Conservation (phyloP, 2,797 vertebrate genomes). For the Sebastes ruberrimus region DNA sequence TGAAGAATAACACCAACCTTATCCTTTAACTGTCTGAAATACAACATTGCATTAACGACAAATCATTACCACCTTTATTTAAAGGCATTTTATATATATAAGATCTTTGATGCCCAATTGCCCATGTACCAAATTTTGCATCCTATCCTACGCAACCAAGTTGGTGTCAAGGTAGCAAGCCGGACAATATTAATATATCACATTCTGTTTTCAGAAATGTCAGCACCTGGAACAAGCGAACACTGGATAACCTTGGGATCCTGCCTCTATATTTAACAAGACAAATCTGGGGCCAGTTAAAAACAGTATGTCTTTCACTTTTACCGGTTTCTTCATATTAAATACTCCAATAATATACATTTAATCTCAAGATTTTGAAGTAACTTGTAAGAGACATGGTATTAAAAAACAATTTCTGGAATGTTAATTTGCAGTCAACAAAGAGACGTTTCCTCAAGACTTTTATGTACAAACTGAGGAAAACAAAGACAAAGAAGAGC, state of each 20-base stretch:
- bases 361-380: not conserved
- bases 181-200: not conserved
- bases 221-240: slow-evolving; percentile 63
- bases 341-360: not conserved
- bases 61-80: not conserved
- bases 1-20: not conserved
- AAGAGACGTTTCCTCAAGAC: slow-evolving; percentile 59
- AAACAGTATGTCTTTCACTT: slow-evolving; percentile 38
- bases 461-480: slow-evolving; percentile 60
- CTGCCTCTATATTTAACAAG: slow-evolving; percentile 70
- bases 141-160: not conserved
- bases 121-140: not conserved
- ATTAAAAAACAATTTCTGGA: not conserved
- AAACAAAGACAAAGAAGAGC: slow-evolving; percentile 32
- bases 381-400: not conserved
- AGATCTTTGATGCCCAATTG: not conserved
- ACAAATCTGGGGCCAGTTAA: slow-evolving; percentile 58
- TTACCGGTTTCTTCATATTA: not conserved
- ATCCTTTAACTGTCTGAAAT: not conserved
- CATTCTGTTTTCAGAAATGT: slow-evolving; percentile 48
- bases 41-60: not conserved
- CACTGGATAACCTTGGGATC: slow-evolving; percentile 50
- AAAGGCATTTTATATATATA: not conserved
- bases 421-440: slow-evolving; percentile 42
- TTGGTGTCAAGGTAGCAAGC: not conserved